Conservation (phyloP, 2,113 vertebrate genomes). For the Tylochromis polylepis region DNA sequence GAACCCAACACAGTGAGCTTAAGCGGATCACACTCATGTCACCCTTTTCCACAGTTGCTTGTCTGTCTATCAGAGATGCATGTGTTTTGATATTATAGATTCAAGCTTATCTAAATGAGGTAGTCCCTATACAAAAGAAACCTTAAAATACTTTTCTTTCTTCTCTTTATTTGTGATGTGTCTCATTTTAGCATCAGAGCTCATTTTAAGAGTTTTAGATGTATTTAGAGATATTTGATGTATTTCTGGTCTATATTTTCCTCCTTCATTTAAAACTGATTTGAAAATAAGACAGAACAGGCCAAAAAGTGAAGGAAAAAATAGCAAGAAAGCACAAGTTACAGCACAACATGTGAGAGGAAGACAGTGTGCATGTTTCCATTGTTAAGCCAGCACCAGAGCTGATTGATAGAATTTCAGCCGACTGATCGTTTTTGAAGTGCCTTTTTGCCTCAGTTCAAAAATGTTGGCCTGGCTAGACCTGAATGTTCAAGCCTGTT, state of each 20-base stretch:
- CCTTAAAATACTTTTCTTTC: neutral
- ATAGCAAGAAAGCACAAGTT: neutral
- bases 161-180: neutral
- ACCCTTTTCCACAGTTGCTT: neutral
- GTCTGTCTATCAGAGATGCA: neutral
- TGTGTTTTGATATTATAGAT: neutral
- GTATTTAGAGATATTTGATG: neutral
- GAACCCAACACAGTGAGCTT: slow-evolving; percentile 15
- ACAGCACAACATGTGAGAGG: neutral
- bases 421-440: slow-evolving; percentile 13
- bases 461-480: slow-evolving; percentile 35
- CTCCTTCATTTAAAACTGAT: neutral
- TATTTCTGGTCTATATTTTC: neutral
- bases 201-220: neutral
- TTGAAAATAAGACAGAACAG: neutral
- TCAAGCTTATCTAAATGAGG: neutral
- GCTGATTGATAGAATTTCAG: slow-evolving; percentile 6
- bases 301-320: neutral
- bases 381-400: neutral
- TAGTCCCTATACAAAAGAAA: neutral
- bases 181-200: neutral
- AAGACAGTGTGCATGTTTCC: neutral
- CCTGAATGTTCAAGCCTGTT: slow-evolving; percentile 49
- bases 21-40: slow-evolving; percentile 30
- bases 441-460: slow-evolving; percentile 10